phyloP scores from a whole-genome alignment of 2,888 invertebrate species.

The Tenthredo amoena region DNA sequence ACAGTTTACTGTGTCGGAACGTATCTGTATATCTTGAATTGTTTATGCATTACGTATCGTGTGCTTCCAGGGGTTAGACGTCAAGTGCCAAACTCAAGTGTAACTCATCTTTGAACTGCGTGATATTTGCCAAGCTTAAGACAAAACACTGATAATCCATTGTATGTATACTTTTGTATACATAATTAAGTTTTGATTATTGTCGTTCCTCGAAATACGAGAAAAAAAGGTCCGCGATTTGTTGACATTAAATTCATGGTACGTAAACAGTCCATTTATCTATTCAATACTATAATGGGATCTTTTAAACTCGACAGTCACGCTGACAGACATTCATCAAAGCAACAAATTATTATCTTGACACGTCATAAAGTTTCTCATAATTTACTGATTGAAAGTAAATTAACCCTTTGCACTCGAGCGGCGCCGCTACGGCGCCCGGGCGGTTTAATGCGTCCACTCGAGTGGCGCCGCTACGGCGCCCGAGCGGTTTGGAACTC shows the following conservation, averaged over 20 bases:
- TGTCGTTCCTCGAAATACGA: not conserved
- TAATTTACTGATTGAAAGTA: not conserved
- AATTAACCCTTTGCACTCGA: not conserved
- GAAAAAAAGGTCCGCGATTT: not conserved
- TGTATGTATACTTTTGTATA: not conserved
- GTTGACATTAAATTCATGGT: slow-evolving; percentile 33
- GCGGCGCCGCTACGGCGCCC: too few relatives aligned
- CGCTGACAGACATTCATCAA: not conserved
- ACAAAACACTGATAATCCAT: not conserved
- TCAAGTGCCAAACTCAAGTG: not conserved
- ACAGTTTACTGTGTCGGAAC: not conserved
- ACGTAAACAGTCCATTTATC: not conserved
- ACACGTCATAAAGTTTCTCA: not conserved
- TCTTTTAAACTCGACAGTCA: not conserved
- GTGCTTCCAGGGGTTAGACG: not conserved
- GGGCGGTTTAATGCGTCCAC: too few relatives aligned
- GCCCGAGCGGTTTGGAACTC: too few relatives aligned
- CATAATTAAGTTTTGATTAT: not conserved
- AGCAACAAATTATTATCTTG: not conserved
- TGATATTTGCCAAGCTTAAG: not conserved
- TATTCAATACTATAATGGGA: not conserved
- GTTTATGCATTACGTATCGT: not conserved
- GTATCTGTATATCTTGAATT: not conserved
- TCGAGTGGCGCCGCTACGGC: too few relatives aligned
- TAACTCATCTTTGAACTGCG: not conserved